Conservation (phyloP, 2,888 invertebrate genomes). For the Pammene fasciana region DNA sequence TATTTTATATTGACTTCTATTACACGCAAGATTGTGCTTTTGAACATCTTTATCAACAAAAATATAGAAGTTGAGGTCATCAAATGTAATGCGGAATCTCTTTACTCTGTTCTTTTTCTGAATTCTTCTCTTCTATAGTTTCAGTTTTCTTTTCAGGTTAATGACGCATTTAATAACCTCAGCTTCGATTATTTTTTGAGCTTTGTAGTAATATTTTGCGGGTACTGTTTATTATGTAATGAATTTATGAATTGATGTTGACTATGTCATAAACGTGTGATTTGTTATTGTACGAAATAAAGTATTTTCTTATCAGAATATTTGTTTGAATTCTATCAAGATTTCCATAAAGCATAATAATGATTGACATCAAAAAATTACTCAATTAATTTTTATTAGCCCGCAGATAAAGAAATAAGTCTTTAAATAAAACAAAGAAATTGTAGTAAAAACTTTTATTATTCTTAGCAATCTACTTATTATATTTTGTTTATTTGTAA, state of each 20-base stretch:
- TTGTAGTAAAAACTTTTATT: slow-evolving; percentile 59
- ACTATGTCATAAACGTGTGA: slow-evolving; percentile 59
- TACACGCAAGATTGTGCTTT: slow-evolving; percentile 49
- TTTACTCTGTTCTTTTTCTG: slow-evolving; percentile 38
- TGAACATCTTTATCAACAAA: slow-evolving; percentile 60
- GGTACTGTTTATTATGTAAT: slow-evolving; percentile 51
- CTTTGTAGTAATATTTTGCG: slow-evolving; percentile 56
- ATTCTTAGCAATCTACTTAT: slow-evolving; percentile 48
- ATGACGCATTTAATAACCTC: slow-evolving; percentile 72
- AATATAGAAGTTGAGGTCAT: slow-evolving; percentile 75
- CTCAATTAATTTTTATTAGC: too few species aligned
- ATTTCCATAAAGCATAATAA: neutral
- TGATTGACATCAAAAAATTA: too few species aligned
- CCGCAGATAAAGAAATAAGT: neutral
- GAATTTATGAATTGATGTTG: slow-evolving; percentile 60
- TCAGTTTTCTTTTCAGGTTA: slow-evolving; percentile 20
- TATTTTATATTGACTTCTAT: slow-evolving; percentile 27
- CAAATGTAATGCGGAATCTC: slow-evolving; percentile 60
- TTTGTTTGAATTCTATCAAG: slow-evolving; percentile 27
- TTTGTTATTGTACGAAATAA: slow-evolving; percentile 64
- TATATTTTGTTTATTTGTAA: slow-evolving; percentile 51
- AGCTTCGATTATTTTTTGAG: slow-evolving; percentile 68
- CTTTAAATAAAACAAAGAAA: slow-evolving; percentile 42
- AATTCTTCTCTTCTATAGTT: slow-evolving; percentile 27
- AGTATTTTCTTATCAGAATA: slow-evolving; percentile 49